Evolutionary conservation across 2,888 invertebrate genomes (phyloP), one percentile per base, ranked within the genome.

Genomic region (Bugulina stolonifera): DNA sequence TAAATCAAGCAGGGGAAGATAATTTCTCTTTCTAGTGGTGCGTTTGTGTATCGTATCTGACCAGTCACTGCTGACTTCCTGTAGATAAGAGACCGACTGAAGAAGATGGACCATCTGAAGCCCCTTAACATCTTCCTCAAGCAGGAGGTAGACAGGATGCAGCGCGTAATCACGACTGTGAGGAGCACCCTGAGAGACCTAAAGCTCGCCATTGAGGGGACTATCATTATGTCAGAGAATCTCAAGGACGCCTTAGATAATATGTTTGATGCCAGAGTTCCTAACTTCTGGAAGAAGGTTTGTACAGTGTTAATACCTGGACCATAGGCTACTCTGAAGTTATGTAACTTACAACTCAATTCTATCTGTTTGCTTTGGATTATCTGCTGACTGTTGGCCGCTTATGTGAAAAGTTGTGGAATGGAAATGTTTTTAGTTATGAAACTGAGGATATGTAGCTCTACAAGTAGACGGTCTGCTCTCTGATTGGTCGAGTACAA

Each of bases 241-340:
- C 87, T 97, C 35, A 88, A 93, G 74, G 91, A 92, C 77, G 92
- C 94, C 0, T 86, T 97, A 52, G 95, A 97, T 83, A 92, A 95
- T 22, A 96, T 97, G 93, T 96, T 94, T 81, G 96, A 97, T 83
- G 96, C 96, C 0, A 88, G 94, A 75, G 93, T 97, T 76, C 97
- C 97, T 0, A 91, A 91, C 74, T 89, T 89, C 74, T 97, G 97
- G 96, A 89, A 90, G 79, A 95, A 93, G 89, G 92, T 91, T 78
- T 75, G 78, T 69, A 55, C n/a, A n/a, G n/a, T n/a, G n/a, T n/a
- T n/a, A n/a, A n/a, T n/a, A n/a, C n/a, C n/a, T n/a, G n/a, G n/a
- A n/a, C n/a, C n/a, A n/a, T n/a, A n/a, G n/a, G n/a, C n/a, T n/a
- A n/a, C n/a, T n/a, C n/a, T n/a, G n/a, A n/a, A n/a, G n/a, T n/a